Percentiles rank a stretch among this genome's conserved stretches.
Conservation (phyloP, 2,113 vertebrate species). For the Sturnus vulgaris region DNA sequence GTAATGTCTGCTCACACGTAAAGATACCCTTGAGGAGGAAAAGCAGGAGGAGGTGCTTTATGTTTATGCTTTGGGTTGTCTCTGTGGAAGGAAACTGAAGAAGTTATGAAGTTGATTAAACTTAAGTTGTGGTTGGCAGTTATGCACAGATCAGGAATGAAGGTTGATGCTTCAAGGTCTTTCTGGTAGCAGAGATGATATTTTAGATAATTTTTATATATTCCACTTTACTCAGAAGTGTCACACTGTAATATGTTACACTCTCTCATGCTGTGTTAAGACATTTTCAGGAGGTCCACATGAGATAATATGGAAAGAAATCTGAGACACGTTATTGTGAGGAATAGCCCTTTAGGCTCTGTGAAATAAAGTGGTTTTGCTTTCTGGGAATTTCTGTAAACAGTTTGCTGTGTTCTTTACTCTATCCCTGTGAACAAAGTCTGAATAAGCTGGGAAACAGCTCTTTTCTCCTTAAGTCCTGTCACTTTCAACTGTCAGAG, state of each 20-base stretch:
- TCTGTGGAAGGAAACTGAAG: constrained; percentile 40
- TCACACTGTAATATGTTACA: not conserved
- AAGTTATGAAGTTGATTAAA: constrained; percentile 64
- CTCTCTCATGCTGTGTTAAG: not conserved
- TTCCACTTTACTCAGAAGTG: not conserved
- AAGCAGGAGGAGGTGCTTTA: constrained; percentile 55
- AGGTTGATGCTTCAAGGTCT: constrained; percentile 14
- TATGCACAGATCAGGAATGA: constrained; percentile 39
- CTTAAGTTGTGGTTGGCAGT: constrained; percentile 50
- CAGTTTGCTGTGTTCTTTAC: not conserved
- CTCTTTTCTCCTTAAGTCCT: not conserved
- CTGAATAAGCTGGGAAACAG: not conserved
- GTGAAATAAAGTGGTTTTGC: not conserved
- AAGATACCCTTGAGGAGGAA: constrained; percentile 50
- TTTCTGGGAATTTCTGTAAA: not conserved
- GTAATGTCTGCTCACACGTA: constrained; percentile 53
- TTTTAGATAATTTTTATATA: constrained; percentile 17
- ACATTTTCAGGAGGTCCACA: not conserved
- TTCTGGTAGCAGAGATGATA: not conserved
- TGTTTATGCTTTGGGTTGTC: constrained; percentile 61
- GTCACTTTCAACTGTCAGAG: not conserved
- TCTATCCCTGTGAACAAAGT: not conserved
- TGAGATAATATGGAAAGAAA: not conserved
- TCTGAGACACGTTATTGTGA: not conserved
- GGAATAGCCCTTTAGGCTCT: not conserved